Evolutionary conservation across 2,113 vertebrate species (phyloP).

Genomic region (Prionailurus viverrinus): DNA sequence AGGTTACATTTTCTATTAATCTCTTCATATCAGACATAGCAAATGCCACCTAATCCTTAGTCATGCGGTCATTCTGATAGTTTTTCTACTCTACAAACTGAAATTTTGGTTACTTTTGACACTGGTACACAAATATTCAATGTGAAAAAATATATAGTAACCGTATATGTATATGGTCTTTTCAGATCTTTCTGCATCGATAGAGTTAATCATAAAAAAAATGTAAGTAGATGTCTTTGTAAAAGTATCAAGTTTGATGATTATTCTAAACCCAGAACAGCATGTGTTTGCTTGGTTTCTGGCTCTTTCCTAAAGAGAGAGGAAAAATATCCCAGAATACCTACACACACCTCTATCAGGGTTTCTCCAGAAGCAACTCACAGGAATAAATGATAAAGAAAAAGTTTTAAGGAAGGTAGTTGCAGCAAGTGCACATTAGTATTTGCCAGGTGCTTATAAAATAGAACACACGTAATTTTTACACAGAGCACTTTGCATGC

Average conservation of each 20-base stretch:
- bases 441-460: background rate
- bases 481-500: background rate
- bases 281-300: background rate
- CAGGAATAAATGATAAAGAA: background rate
- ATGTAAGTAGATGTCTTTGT: background rate
- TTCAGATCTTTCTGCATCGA: background rate
- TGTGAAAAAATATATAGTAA: background rate
- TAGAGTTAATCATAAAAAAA: background rate
- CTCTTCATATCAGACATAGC: conserved; percentile 31
- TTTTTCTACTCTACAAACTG: conserved; percentile 43
- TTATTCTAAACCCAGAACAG: background rate
- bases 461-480: background rate
- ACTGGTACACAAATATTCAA: background rate
- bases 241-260: background rate
- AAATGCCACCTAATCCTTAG: conserved; percentile 40
- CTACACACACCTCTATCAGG: background rate
- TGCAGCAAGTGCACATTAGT: background rate
- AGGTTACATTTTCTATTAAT: conserved; percentile 80
- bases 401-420: background rate
- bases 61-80: conserved; percentile 61
- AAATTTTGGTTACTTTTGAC: background rate
- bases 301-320: background rate
- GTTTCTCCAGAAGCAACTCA: background rate
- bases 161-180: background rate
- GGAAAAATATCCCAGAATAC: background rate